Base-by-base conservation (phyloP, 2,113 vertebrate species). In the Istiophorus platypterus region DNA sequence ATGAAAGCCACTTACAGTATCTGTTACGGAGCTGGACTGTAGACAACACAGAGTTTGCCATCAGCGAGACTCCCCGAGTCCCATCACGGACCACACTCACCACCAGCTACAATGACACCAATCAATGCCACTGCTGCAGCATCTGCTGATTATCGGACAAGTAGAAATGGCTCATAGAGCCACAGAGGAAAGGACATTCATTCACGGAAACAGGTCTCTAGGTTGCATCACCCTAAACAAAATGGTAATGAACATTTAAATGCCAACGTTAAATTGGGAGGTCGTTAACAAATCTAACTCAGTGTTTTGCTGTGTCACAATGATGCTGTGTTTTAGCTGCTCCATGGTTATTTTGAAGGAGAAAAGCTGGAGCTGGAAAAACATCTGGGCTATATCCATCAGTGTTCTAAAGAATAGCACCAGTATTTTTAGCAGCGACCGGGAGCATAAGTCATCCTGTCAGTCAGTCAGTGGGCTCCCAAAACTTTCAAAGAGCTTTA, bases 1-100 rank as follows among this genome's bases (percentile, higher is more conserved):
- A 66, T 72, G 78, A 84, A 82, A 79, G 66, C 63, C 81, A 80
- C 77, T 81, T 85, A 34, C 31, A 34, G 31, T 34, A 72, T 84
- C 77, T 74, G 47, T 39, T 18, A 37, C 6, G 56, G 26, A 67
- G 42, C 26, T 10, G 8, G 39, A n/a, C 72, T 62, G 70, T 14
- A 70, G 52, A 63, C 27, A 2, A 76, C 77, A 17, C n/a, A 29
- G 41, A 52, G 58, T 84, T 80, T 58, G 52, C 67, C 26, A 70
- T 65, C 57, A 34, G 47, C 27, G 5, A 10, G 24, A 1, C 57
- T 73, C 59, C 51, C 37, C 59, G 59, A 80, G 80, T 81, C 71
- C 26, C 74, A 77, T 70, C 78, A 61, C 20, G 22, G 58, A 34
- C 64, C 42, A 51, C 17, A 7, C 31, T 75, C 51, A n/a, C 72